These are phyloP conservation scores for Aurelia coerulea DNA, from an alignment of 30 jellyfish, hydroid and myxozoan species.

Conservation along the genomic window DNA sequence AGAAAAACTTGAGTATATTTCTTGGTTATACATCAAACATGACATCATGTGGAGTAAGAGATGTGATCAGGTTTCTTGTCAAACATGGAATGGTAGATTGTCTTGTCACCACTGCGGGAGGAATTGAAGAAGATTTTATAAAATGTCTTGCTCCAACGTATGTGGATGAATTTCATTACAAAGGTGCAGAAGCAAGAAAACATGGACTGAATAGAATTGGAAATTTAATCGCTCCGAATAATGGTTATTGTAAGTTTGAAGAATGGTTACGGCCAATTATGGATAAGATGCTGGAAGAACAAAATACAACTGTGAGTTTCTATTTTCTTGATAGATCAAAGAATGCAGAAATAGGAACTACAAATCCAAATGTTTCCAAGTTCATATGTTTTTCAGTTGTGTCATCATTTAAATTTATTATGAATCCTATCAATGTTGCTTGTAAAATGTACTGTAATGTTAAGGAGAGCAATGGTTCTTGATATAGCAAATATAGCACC, in stretches of 20 bases:
- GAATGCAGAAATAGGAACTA: no score
- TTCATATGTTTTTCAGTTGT: no score
- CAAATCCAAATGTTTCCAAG: no score
- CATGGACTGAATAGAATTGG: conserved; percentile 97
- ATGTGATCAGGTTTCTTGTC: conserved; percentile 88
- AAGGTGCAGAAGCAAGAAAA: conserved; percentile 81
- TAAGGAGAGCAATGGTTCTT: no score
- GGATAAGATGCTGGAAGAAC: conserved; percentile 90
- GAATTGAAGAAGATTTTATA: conserved; percentile 98
- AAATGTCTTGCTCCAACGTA: conserved; percentile 95
- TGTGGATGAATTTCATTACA: conserved; percentile 80
- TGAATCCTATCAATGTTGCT: no score
- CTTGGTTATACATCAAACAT: conserved; percentile 99
- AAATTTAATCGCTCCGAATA: conserved; percentile 93
- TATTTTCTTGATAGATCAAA: background rate
- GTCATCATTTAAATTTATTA: no score
- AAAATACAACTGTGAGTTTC: conserved; percentile 57
- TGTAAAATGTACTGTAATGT: no score
- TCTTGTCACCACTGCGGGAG: conserved; percentile 98
- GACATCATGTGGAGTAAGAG: conserved; percentile 99
- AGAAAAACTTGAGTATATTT: conserved; percentile 79
- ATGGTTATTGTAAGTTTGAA: conserved; percentile 90
- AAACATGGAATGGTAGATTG: conserved; percentile 93
- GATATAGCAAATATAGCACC: no score
- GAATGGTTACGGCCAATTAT: conserved; percentile 93